These are phyloP conservation scores for Tetranychus cinnabarinus DNA, from an alignment of 1,140 invertebrate species.

Conservation along the genomic window DNA sequence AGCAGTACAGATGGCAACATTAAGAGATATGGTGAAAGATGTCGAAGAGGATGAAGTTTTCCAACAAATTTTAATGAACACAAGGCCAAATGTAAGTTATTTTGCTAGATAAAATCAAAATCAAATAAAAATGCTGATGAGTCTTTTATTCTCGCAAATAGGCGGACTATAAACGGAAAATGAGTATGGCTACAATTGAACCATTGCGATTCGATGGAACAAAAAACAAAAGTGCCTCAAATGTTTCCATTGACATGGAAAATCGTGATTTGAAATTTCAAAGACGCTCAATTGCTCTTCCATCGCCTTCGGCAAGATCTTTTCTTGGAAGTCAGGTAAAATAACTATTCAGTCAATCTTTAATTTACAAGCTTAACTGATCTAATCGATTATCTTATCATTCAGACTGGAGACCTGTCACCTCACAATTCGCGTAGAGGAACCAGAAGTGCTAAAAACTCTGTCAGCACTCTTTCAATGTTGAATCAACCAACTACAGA, in stretches of 20 bases:
- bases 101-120: not conserved
- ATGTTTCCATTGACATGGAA: not conserved
- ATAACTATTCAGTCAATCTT: not conserved
- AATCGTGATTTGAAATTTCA: not conserved
- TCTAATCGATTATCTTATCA: not conserved
- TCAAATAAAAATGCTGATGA: not conserved
- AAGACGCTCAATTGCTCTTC: not conserved
- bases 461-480: not conserved
- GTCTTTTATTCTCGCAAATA: not conserved
- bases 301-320: not conserved
- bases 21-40: conserved; percentile 14
- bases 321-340: not conserved
- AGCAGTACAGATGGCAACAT: conserved; percentile 12
- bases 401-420: not conserved
- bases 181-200: not conserved
- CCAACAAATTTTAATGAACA: not conserved
- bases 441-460: not conserved
- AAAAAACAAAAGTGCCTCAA: not conserved
- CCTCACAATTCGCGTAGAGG: not conserved
- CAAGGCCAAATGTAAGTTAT: not conserved
- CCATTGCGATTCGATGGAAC: not conserved
- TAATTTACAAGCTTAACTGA: not conserved
- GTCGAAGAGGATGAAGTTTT: conserved; percentile 10
- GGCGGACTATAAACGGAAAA: not conserved
- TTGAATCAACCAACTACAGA: not conserved